Evolutionary conservation across 2,113 vertebrate genomes (phyloP).

Genomic region (Dipodomys spectabilis): DNA sequence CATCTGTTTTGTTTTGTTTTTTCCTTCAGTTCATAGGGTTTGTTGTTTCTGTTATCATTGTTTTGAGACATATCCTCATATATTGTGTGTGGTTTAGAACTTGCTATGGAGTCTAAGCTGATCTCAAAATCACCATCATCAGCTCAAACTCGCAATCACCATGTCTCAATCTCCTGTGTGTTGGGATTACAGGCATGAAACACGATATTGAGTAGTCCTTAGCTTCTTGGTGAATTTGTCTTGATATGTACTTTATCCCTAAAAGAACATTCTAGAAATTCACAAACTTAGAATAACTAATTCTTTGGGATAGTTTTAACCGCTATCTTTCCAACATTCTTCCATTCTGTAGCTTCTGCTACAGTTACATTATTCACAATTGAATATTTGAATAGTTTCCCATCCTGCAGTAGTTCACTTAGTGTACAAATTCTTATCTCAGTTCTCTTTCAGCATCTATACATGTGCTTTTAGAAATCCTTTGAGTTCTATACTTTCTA

Average conservation of each 20-base stretch:
- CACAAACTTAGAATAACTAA: not conserved
- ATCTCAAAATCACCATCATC: too few species aligned
- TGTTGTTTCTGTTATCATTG: too few species aligned
- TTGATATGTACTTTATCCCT: not conserved
- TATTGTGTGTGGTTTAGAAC: too few species aligned
- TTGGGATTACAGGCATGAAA: too few species aligned
- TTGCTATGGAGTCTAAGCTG: too few species aligned
- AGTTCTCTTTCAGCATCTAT: not conserved
- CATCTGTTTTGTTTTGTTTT: not conserved
- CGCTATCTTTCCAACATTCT: not conserved
- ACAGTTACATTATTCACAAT: not conserved
- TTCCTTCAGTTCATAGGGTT: not conserved
- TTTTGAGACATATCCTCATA: too few species aligned
- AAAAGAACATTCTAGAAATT: not conserved
- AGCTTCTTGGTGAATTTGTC: not conserved
- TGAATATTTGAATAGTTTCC: not conserved
- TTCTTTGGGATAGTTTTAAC: not conserved
- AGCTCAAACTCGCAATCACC: too few species aligned
- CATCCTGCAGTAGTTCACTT: not conserved
- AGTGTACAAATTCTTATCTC: not conserved
- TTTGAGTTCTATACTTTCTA: not conserved
- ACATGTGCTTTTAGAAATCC: not conserved
- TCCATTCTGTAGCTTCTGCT: not conserved
- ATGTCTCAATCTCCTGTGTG: too few species aligned
- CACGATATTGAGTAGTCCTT: too few species aligned